These are phyloP conservation scores for Melipona beecheii DNA, from an alignment of 2,888 invertebrate species.

Conservation along the genomic window DNA sequence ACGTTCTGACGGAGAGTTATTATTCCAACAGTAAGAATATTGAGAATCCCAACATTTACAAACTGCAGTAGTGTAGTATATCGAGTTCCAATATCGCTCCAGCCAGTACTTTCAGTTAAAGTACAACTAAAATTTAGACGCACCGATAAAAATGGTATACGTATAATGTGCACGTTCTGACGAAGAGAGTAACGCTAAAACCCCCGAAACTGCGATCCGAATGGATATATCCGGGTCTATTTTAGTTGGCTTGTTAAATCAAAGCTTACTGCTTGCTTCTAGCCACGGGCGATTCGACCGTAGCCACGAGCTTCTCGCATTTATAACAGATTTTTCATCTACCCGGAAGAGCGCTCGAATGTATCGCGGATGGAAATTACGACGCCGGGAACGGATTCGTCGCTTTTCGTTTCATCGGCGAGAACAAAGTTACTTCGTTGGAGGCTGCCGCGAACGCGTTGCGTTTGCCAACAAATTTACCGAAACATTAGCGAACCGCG, in stretches of 20 bases:
- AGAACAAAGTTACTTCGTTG: not conserved
- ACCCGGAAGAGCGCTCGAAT: not conserved
- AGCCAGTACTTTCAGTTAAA: not conserved
- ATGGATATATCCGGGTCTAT: not conserved
- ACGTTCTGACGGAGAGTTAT: too few relatives aligned
- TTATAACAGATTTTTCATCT: conserved; percentile 4
- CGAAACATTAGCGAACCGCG: not conserved
- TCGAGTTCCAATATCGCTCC: not conserved
- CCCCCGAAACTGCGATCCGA: not conserved
- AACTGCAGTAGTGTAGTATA: not conserved
- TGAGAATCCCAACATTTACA: not conserved
- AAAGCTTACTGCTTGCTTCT: conserved; percentile 7
- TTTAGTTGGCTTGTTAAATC: conserved; percentile 17
- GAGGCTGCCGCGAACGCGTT: not conserved
- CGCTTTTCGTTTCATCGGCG: not conserved
- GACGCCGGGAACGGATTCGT: not conserved
- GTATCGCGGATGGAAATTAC: not conserved
- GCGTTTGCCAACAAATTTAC: not conserved
- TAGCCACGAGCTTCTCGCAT: not conserved
- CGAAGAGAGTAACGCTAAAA: not conserved
- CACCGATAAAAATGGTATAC: not conserved
- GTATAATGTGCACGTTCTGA: not conserved
- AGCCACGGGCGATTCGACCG: conserved; percentile 2
- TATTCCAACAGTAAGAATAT: too few relatives aligned
- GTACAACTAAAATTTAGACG: not conserved